Percentiles rank a stretch among this genome's conserved stretches.
phyloP scores from a whole-genome alignment of 2,113 vertebrate genomes.

The Myotis brandtii region DNA sequence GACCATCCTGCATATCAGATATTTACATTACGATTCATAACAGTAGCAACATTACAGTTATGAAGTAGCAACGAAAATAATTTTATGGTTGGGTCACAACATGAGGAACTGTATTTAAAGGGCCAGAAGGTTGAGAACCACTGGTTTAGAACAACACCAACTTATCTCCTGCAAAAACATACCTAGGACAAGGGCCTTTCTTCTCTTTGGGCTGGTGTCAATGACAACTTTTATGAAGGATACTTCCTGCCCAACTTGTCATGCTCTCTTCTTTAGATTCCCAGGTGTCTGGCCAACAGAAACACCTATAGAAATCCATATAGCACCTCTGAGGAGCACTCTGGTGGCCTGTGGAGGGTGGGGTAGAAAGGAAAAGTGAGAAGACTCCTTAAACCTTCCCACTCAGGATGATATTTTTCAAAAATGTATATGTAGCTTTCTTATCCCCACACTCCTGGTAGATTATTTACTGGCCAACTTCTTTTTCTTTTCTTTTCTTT shows the following conservation, averaged over 20 bases:
- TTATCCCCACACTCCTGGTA: background rate
- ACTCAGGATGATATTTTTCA: background rate
- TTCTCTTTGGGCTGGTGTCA: background rate
- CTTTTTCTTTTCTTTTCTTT: background rate
- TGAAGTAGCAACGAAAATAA: too few species aligned
- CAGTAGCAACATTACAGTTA: too few species aligned
- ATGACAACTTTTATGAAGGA: background rate
- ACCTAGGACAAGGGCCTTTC: background rate
- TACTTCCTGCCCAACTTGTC: background rate
- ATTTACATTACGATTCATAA: too few species aligned
- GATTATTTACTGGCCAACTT: background rate
- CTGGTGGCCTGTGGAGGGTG: too few species aligned
- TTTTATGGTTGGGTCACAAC: too few species aligned
- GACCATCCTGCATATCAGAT: too few species aligned
- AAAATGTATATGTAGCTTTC: background rate
- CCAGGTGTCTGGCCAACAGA: background rate
- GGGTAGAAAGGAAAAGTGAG: background rate
- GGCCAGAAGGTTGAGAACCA: too few species aligned
- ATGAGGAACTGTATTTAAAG: too few species aligned
- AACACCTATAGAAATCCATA: background rate
- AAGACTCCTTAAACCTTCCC: background rate
- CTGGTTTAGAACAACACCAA: background rate
- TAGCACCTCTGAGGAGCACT: background rate
- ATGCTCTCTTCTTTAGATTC: background rate
- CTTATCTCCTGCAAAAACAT: background rate